Evolutionary conservation across 2,113 vertebrate species (phyloP), one percentile per base, ranked within the genome.

Genomic region (Pomatostomus ruficeps): DNA sequence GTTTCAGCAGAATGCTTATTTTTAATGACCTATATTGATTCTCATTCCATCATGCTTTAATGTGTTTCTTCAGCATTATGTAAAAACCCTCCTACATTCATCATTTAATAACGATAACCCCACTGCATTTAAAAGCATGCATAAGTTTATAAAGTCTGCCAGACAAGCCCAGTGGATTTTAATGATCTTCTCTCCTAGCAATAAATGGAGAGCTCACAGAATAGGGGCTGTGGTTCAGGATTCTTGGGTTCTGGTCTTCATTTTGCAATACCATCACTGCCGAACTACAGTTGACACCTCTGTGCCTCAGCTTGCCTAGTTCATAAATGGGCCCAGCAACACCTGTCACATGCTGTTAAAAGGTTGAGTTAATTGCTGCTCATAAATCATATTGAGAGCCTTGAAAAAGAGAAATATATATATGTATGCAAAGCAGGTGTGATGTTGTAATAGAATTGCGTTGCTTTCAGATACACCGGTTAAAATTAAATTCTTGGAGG

Each of bases 341-440:
- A 95, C 55, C 71, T 88, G 82, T 95, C 96, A 96, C 91, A 58
- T 38, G 31, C 59, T 51, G 13, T 66, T 95, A 89, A 62, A 94
- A 70, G 87, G 81, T 14, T 82, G 29, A 49, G 52, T 96, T 95
- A 97, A 96, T 96, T 96, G 75, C 81, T 91, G 71, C 93, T 94
- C 94, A 90, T 96, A 96, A 97, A 97, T 91, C 94, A 95, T 28
- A 91, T 33, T 76, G 93, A 89, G 81, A 73, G 88, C 62, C 75
- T 90, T 45, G 82, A 45, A 94, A 90, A 94, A 74, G 85, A 85
- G 71, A 91, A 91, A 92, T 85, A 89, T 66, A 93, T 95, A 97
- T 96, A 48, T n/a, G n/a, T 74, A 97, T 95, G 94, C 93, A 95
- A 97, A 95, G 59, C 38, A 94, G 85, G 63, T 42, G 62, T 1